A percentile compares a stretch with the other conserved stretches of the same genome.
Evolutionary conservation across 2,888 invertebrate species (phyloP).

Genomic region (Drosophila nigricruria): DNA sequence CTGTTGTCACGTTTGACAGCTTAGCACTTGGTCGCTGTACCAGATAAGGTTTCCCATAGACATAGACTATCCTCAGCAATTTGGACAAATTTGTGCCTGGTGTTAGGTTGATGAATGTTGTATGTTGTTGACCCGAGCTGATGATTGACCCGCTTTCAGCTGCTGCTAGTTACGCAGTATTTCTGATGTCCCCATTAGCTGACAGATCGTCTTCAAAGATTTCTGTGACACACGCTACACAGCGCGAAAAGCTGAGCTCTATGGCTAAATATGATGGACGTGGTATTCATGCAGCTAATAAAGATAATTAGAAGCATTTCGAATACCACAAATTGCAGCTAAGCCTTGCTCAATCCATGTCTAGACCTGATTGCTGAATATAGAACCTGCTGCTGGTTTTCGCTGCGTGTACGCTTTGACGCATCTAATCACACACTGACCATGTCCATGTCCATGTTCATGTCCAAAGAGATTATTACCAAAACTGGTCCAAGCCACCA

Average conservation of each 20-base stretch:
- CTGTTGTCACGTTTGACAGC: background rate
- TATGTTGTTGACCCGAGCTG: constrained; percentile 7
- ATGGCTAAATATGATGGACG: background rate
- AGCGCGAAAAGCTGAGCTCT: background rate
- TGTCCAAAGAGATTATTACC: constrained; percentile 19
- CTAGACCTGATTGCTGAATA: background rate
- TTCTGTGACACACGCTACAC: constrained; percentile 9
- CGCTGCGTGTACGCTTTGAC: constrained; percentile 7
- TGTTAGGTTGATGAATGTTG: constrained; percentile 60
- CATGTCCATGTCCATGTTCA: constrained; percentile 43
- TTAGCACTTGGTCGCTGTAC: constrained; percentile 10
- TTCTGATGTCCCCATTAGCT: constrained; percentile 22
- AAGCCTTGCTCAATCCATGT: background rate
- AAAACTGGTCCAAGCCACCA: constrained; percentile 38
- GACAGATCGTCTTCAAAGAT: background rate
- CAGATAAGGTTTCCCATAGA: constrained; percentile 30
- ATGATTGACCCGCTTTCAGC: constrained; percentile 10
- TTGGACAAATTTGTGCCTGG: constrained; percentile 54
- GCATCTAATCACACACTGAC: constrained; percentile 45
- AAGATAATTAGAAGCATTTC: background rate
- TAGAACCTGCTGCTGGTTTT: constrained; percentile 6
- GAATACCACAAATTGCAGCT: background rate
- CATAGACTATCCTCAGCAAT: background rate
- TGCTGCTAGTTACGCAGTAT: background rate
- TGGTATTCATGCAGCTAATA: background rate